Evolutionary conservation across 2,113 vertebrate species (phyloP), one percentile per base, ranked within the genome.

Genomic region (Vireo altiloquus): DNA sequence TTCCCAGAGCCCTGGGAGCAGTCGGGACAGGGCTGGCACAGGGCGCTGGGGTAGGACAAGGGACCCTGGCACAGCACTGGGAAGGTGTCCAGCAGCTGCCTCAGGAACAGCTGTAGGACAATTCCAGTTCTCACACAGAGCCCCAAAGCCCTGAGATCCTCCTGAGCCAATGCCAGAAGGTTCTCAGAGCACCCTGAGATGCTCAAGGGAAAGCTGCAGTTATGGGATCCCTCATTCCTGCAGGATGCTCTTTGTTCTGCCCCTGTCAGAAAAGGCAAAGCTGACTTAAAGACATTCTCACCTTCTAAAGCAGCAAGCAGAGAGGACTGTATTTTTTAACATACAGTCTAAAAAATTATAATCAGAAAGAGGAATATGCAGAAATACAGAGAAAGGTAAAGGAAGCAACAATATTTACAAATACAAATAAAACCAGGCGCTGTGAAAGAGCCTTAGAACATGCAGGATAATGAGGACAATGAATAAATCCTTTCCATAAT

Each of bases 11-110:
- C 28, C 35, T 5, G 57, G 63, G 39, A 81, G 68, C 24, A 3
- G 1, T 8, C 6, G 4, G 65, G 35, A 5, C 18, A 33, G 52
- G 52, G 44, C 27, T 33, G 56, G 31, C 30, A 17, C 39, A n/a
- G 2, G n/a, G 10, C 22, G 9, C 44, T 27, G 19, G 1, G 1
- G 56, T 7, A 3, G 1, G 25, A 53, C 7, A 35, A 21, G 33
- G 47, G 11, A 59, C 13, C 30, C 50, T 11, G n/a, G 56, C n/a
- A n/a, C n/a, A n/a, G n/a, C n/a, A n/a, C n/a, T n/a, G 21, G 56
- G 56, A 15, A 57, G 21, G 56, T 9, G 56, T 7, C 56, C 56
- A 35, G n/a, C 33, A 35, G 6, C 33, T 23, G 21, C 56, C 56
- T 24, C 56, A 24, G 10, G 56, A 35, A 16, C 56, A 9, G 3